These are phyloP conservation scores for Schizopygopsis malacanthus DNA, from an alignment of 2,797 vertebrate species.

Conservation along the genomic window DNA sequence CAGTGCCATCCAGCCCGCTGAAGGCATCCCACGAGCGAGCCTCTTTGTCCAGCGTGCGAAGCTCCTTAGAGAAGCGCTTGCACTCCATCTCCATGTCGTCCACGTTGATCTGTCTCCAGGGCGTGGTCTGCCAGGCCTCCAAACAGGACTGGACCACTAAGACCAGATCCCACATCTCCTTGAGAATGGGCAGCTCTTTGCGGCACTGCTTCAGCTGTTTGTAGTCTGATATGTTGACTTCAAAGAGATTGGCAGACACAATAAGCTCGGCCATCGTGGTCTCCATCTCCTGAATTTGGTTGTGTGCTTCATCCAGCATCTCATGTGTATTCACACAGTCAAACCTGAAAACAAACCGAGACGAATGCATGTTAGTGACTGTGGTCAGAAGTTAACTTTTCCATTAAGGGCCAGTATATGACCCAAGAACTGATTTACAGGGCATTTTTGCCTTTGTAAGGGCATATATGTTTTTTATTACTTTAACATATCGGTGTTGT, in stretches of 20 bases:
- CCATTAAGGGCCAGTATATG: neutral
- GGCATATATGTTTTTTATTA: too few relatives aligned
- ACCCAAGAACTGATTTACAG: neutral
- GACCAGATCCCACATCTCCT: conserved; percentile 93
- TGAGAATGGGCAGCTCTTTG: conserved; percentile 87
- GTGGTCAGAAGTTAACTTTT: neutral
- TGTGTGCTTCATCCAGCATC: conserved; percentile 82
- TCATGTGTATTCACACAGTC: conserved; percentile 82
- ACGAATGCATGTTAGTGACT: neutral
- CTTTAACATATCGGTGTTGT: too few relatives aligned
- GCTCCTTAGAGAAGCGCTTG: conserved; percentile 86
- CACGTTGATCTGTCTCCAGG: conserved; percentile 87
- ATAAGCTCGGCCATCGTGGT: conserved; percentile 83
- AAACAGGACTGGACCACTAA: conserved; percentile 84
- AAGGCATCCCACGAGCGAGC: conserved; percentile 90
- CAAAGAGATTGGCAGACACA: conserved; percentile 88
- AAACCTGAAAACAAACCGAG: conserved; percentile 76
- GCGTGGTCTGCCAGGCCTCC: conserved; percentile 84
- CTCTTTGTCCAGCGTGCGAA: conserved; percentile 88
- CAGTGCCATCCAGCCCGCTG: conserved; percentile 82
- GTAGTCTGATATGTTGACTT: conserved; percentile 88
- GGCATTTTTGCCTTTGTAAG: too few relatives aligned
- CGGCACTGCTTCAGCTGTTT: conserved; percentile 91
- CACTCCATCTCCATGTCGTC: conserved; percentile 93
- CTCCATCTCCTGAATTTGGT: conserved; percentile 87